Evolutionary conservation across 2,888 invertebrate genomes (phyloP), one percentile per base, ranked within the genome.

Genomic region (Sphinx pinastri): DNA sequence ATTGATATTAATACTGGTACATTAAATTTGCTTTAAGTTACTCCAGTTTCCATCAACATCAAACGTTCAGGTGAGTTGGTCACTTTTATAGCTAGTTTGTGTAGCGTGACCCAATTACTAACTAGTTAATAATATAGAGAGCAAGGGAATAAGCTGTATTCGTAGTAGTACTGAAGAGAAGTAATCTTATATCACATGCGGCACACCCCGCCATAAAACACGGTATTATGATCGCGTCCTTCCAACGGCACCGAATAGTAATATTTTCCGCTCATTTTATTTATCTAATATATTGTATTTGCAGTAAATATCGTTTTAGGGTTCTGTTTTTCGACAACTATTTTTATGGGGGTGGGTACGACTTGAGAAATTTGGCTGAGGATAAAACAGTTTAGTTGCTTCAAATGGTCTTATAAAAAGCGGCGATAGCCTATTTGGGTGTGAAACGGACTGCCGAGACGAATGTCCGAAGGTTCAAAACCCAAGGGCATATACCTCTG

Each of bases 161-260:
- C 19, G 19, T 49, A 16, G 63, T 63, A 5, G 47, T 10, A 63
- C 19, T 13, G 63, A 49, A 47, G 45, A 8, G 49, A 13, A 68
- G 68, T 57, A 68, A 57, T 68, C 68, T 68, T 47, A 57, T 49
- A 68, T 57, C 68, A 45, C 45, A 54, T 11, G 38, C 68, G 57
- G 12, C 47, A 47, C 68, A 55, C 68, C 55, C 55, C 31, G 19
- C 19, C 68, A 68, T 68, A 57, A 68, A 68, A 57, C 47, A 19
- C 51, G 38, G 49, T 47, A 25, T 63, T 63, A 63, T 63, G 63
- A 63, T 19, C 63, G 63, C 63, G 49, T 13, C 63, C 49, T 19
- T 49, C 49, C 45, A 60, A 63, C 19, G 11, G 47, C 47, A n/a
- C 25, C 19, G 45, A 19, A 47, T 19, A 47, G 11, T 47, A 16